Base-by-base conservation (phyloP, 2,888 invertebrate genomes). In the Syrphus vitripennis region DNA sequence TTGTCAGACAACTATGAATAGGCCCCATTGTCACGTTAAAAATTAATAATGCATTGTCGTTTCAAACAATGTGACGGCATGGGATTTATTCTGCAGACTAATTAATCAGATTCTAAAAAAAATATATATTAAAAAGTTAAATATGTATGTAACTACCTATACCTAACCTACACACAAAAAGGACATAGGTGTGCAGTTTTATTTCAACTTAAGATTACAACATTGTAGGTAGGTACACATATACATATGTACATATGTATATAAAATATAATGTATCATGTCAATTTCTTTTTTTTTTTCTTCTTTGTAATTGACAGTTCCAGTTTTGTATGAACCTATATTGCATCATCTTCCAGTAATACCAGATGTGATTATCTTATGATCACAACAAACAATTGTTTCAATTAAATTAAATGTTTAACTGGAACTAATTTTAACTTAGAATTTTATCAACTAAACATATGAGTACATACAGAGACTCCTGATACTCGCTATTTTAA, bases 341-440 rank as follows among this genome's bases (percentile, higher is more conserved):
- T 70, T 70, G 55, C 70, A 70, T 70, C 70, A 70, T 70, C 55
- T 57, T 29, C 40, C 16, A 29, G 12, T 55, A 21, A 31, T 40
- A 40, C 42, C 42, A 26, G 40, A 29, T 55, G 3, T 70, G 26
- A n/a, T n/a, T n/a, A n/a, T 31, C 19, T n/a, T 26, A 26, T 6
- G 6, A 37, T 21, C 10, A 14, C 7, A 40, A 26, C 9, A 31
- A 31, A 31, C 19, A 16, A 57, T 19, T 57, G 6, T 57, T 24
- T 57, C 0, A 12, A n/a, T n/a, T 29, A 29, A 29, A 29, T 29
- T 9, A 29, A 53, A n/a, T 16, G 16, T 29, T 26, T 9, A 26
- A n/a, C n/a, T n/a, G n/a, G 3, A 24, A 3, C 14, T 26, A 3
- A 24, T 26, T 53, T 53, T 21, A 48, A 21, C 45, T 48, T 53